Evolutionary conservation across 2,797 vertebrate genomes (phyloP), one percentile per base, ranked within the genome.

Genomic region (Hippocampus kuda): DNA sequence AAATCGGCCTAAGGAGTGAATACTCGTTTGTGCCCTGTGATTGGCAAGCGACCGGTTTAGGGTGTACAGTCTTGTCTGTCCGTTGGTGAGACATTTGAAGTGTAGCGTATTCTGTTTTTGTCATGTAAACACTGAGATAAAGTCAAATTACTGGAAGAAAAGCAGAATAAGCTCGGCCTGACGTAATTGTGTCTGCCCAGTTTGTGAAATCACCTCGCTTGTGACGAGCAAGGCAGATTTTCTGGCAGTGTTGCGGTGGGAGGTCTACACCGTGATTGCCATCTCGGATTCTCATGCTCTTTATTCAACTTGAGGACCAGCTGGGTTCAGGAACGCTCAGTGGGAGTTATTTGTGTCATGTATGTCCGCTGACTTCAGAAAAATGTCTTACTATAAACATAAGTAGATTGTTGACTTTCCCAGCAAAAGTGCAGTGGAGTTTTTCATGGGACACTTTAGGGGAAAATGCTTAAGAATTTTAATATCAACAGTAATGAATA

Each of bases 141-240:
- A 66, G 16, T 11, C 20, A 67, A 38, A 67, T 38, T 30, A 67
- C 5, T 38, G 5, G 65, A 67, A 18, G 5, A 15, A 38, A 67
- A 65, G 34, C 24, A n/a, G 66, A 26, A 54, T 67, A 56, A 41
- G 27, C 56, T 60, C 41, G 9, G 24, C 26, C 42, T 44, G 42
- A 46, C 7, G 42, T 65, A 26, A 46, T 65, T 65, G 63, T 24
- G 13, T 65, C 24, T 46, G 12, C 24, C 63, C 8, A 10, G 48
- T 27, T 65, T 27, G 38, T 62, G 59, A 80, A 78, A 82, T 79
- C 72, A 74, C 66, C 73, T 69, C 79, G 75, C 85, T 56, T 86
- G 81, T 78, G 78, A 71, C 27, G 66, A 75, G 78, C 78, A 81
- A 81, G 72, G 68, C 66, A 65, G 68, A 84, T 82, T 84, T 77